Percentiles rank a stretch among this genome's conserved stretches.
phyloP scores from a whole-genome alignment of 2,113 vertebrate genomes.

The Corythoichthys haematopterus region DNA sequence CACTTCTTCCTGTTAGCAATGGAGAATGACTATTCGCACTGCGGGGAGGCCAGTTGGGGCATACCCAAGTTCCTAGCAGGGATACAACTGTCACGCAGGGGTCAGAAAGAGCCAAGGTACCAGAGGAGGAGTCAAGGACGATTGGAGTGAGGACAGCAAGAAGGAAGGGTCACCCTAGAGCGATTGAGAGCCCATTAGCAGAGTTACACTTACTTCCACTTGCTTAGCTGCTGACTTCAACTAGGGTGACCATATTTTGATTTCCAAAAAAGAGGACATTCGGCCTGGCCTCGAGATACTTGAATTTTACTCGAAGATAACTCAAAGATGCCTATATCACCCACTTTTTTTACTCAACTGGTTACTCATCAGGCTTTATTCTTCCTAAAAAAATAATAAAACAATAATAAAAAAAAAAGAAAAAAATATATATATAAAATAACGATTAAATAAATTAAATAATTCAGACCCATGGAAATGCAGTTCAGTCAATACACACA shows the following conservation, averaged over 20 bases:
- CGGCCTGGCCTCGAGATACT: too few species aligned
- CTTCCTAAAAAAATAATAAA: too few species aligned
- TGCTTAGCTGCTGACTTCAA: slow-evolving; percentile 50
- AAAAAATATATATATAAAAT: too few species aligned
- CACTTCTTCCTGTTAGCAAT: slow-evolving; percentile 47
- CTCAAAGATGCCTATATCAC: too few species aligned
- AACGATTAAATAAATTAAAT: too few species aligned
- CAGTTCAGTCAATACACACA: too few species aligned
- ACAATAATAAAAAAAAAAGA: too few species aligned
- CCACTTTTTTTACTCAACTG: too few species aligned
- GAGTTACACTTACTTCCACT: slow-evolving; percentile 58
- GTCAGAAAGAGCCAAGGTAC: slow-evolving; percentile 47
- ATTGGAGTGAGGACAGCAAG: slow-evolving; percentile 46
- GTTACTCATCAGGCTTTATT: too few species aligned
- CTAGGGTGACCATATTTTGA: not conserved
- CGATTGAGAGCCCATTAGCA: slow-evolving; percentile 61
- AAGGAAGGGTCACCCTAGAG: slow-evolving; percentile 46
- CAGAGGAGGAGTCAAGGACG: slow-evolving; percentile 69
- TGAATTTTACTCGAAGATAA: too few species aligned
- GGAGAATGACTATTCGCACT: slow-evolving; percentile 52
- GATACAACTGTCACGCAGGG: slow-evolving; percentile 60
- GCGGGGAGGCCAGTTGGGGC: slow-evolving; percentile 38
- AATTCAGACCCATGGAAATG: too few species aligned
- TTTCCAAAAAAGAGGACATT: too few species aligned
- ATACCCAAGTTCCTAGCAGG: slow-evolving; percentile 44